Percentiles rank a stretch among this genome's conserved stretches.
These are phyloP conservation scores for Sciaenops ocellatus DNA, from an alignment of 2,797 vertebrate species.

Conservation along the genomic window DNA sequence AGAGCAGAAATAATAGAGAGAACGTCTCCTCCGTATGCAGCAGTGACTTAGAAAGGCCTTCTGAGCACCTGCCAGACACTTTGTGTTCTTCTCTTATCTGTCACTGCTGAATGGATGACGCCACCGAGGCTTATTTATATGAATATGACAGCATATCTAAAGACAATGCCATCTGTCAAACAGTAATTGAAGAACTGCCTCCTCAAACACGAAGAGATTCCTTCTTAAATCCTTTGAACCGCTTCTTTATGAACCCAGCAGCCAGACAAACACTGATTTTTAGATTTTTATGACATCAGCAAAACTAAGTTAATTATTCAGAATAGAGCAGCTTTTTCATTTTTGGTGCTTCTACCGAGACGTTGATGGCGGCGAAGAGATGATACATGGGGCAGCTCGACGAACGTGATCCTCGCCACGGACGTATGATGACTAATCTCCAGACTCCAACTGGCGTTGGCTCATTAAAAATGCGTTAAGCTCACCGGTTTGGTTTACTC, in stretches of 20 bases:
- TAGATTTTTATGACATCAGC: slow-evolving; percentile 83
- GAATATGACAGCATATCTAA: slow-evolving; percentile 74
- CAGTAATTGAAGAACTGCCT: slow-evolving; percentile 75
- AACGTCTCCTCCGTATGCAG: slow-evolving; percentile 33
- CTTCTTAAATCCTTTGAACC: slow-evolving; percentile 72
- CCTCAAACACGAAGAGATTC: slow-evolving; percentile 71
- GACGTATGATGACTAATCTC: slow-evolving; percentile 81
- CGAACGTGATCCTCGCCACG: slow-evolving; percentile 72
- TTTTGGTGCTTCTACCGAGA: slow-evolving; percentile 63
- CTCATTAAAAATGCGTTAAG: slow-evolving; percentile 87
- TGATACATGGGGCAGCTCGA: slow-evolving; percentile 79
- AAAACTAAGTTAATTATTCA: slow-evolving; percentile 82
- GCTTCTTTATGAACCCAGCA: slow-evolving; percentile 71
- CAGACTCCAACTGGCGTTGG: slow-evolving; percentile 66
- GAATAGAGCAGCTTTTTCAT: slow-evolving; percentile 71
- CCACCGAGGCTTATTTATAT: slow-evolving; percentile 68
- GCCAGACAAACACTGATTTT: slow-evolving; percentile 78
- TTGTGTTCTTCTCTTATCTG: slow-evolving; percentile 74
- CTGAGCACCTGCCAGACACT: slow-evolving; percentile 86
- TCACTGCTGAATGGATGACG: slow-evolving; percentile 68
- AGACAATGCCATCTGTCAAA: slow-evolving; percentile 83
- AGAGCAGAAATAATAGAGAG: slow-evolving; percentile 68
- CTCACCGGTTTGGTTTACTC: slow-evolving; percentile 74
- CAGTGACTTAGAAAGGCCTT: slow-evolving; percentile 48
- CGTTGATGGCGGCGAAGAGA: slow-evolving; percentile 66